These are phyloP conservation scores for Drosophila gunungcola DNA, from an alignment of 1,140 invertebrate genomes.

Conservation along the genomic window DNA sequence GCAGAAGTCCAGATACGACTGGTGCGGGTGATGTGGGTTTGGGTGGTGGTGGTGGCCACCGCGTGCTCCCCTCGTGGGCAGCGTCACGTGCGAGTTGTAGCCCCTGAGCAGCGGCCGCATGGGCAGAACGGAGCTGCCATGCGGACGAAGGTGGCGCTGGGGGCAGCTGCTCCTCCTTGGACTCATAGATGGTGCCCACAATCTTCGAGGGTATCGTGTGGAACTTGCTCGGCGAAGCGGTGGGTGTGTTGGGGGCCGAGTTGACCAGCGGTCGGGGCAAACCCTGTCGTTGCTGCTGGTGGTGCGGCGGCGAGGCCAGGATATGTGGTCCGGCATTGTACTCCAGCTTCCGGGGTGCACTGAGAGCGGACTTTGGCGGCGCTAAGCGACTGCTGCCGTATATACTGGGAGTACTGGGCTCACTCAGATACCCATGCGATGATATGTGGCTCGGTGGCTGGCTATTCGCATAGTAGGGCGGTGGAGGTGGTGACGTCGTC, in stretches of 20 bases:
- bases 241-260: slow-evolving; percentile 86
- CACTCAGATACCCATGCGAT: slow-evolving; percentile 61
- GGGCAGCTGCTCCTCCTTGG: slow-evolving; percentile 88
- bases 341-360: slow-evolving; percentile 66
- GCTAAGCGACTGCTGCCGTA: slow-evolving; percentile 67
- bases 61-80: slow-evolving; percentile 87
- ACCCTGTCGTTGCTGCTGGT: slow-evolving; percentile 66
- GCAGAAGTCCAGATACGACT: slow-evolving; percentile 86
- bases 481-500: slow-evolving; percentile 38
- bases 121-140: slow-evolving; percentile 89
- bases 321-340: slow-evolving; percentile 77
- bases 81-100: slow-evolving; percentile 90
- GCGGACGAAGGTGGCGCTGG: slow-evolving; percentile 22
- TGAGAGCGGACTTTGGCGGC: slow-evolving; percentile 59
- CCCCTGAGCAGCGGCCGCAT: slow-evolving; percentile 95
- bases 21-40: slow-evolving; percentile 48
- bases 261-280: slow-evolving; percentile 77
- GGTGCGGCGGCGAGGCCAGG: slow-evolving; percentile 85
- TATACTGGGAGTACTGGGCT: slow-evolving; percentile 65
- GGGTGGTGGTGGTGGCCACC: slow-evolving; percentile 85
- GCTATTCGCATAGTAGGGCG: slow-evolving; percentile 67
- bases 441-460: slow-evolving; percentile 58
- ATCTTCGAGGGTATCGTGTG: slow-evolving; percentile 82
- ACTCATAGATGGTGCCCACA: slow-evolving; percentile 85
- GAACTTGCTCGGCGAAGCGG: slow-evolving; percentile 85